Evolutionary conservation across 2,888 invertebrate species (phyloP).

Genomic region (Calephelis perditalis): DNA sequence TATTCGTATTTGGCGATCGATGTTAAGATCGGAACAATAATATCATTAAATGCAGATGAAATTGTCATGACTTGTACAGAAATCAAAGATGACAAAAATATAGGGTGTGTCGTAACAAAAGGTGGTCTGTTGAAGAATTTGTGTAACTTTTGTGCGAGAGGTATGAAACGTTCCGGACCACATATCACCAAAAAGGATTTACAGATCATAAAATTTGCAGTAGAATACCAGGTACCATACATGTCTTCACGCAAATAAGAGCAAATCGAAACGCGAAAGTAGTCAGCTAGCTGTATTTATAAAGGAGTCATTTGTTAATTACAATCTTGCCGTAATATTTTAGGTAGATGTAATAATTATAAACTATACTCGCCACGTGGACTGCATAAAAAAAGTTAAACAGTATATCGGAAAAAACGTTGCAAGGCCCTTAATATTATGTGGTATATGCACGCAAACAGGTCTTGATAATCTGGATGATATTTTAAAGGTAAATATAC

Average conservation of each 20-base stretch:
- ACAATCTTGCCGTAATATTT: not conserved
- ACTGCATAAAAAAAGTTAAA: conserved; percentile 35
- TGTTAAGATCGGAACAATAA: conserved; percentile 39
- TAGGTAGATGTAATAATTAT: conserved; percentile 44
- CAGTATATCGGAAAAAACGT: conserved; percentile 32
- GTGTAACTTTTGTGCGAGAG: conserved; percentile 40
- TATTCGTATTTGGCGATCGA: conserved; percentile 38
- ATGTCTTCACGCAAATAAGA: too few relatives aligned
- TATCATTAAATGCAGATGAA: conserved; percentile 39
- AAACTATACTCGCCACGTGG: conserved; percentile 36
- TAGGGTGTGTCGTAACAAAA: conserved; percentile 40
- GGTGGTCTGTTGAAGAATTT: conserved; percentile 36
- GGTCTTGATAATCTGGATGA: conserved; percentile 47
- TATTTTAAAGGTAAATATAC: conserved; percentile 40
- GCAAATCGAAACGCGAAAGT: too few relatives aligned
- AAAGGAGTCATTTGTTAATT: too few relatives aligned
- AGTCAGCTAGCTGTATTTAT: too few relatives aligned
- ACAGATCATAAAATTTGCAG: conserved; percentile 42
- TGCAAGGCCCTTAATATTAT: conserved; percentile 38
- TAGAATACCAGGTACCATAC: conserved; percentile 39
- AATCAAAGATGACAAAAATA: conserved; percentile 34
- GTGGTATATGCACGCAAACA: conserved; percentile 47
- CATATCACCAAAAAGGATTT: conserved; percentile 41
- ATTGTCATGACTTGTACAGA: conserved; percentile 40
- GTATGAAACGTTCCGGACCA: conserved; percentile 38